Evolutionary conservation across 2,888 invertebrate genomes (phyloP).

Genomic region (Oxystoma pomonae): DNA sequence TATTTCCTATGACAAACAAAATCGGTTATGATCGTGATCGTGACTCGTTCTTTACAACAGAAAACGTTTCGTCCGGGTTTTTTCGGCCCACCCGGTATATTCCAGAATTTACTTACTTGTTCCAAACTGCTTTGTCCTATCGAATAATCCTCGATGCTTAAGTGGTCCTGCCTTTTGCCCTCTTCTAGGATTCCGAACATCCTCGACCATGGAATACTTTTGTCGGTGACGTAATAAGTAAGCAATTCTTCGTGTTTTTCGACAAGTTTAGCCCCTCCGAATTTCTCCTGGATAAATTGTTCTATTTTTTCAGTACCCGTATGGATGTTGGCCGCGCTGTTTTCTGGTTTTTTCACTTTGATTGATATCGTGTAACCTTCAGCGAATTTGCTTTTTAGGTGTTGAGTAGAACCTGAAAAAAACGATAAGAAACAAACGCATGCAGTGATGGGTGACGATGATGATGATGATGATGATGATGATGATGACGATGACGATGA

Average conservation of each 20-base stretch:
- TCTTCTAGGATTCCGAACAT: conserved; percentile 76
- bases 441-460: too few species aligned
- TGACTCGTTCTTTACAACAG: too few species aligned
- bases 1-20: too few species aligned
- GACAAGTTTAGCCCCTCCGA: conserved; percentile 46
- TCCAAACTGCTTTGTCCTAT: conserved; percentile 80
- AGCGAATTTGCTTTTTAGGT: conserved; percentile 75
- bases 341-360: conserved; percentile 42
- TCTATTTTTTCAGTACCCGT: conserved; percentile 30
- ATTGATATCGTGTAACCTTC: conserved; percentile 51
- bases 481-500: conserved; percentile 10
- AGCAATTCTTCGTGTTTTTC: conserved; percentile 69
- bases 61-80: too few species aligned
- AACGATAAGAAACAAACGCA: too few species aligned
- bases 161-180: conserved; percentile 34
- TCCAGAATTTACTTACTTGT: conserved; percentile 50
- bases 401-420: conserved; percentile 65
- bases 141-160: conserved; percentile 72
- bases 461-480: too few species aligned
- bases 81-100: too few species aligned
- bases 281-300: conserved; percentile 37
- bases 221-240: conserved; percentile 64
- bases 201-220: conserved; percentile 62
- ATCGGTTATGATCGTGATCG: too few species aligned
- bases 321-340: conserved; percentile 19